Conservation (phyloP, 2,113 vertebrate genomes). For the Malurus cyaneus region DNA sequence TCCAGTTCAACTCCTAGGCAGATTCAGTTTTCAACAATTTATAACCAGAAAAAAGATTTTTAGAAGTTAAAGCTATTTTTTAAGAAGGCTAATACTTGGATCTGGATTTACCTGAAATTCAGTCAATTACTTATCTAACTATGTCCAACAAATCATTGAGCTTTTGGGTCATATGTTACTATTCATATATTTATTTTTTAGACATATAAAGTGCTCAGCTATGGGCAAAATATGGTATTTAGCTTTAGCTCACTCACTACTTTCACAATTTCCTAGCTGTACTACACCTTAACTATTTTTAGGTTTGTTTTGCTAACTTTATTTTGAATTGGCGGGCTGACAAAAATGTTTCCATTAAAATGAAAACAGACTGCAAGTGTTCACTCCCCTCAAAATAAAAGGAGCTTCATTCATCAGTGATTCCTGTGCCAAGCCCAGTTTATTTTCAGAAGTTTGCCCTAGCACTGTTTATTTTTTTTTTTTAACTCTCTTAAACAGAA, state of each 20-base stretch:
- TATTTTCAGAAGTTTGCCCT: slow-evolving; percentile 22
- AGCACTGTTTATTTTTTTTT: background rate
- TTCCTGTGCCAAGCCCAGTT: slow-evolving; percentile 15
- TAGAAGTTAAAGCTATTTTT: background rate
- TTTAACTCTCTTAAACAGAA: background rate
- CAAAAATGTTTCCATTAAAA: slow-evolving; percentile 23
- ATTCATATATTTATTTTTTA: background rate
- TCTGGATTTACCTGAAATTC: background rate
- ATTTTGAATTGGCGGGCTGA: slow-evolving; percentile 25
- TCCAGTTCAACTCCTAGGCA: background rate
- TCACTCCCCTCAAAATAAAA: background rate
- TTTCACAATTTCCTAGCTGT: slow-evolving; percentile 5
- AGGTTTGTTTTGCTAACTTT: slow-evolving; percentile 41
- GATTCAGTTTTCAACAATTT: background rate
- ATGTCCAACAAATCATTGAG: background rate
- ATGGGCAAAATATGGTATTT: background rate
- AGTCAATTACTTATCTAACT: background rate
- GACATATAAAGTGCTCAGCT: background rate
- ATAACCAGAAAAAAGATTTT: background rate
- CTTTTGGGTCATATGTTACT: background rate
- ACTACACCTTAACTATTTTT: slow-evolving; percentile 40
- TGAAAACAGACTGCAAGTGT: slow-evolving; percentile 19
- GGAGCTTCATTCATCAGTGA: slow-evolving; percentile 36
- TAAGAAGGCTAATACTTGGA: background rate
- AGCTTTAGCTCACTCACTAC: background rate